These are phyloP conservation scores for Drosophila bunnanda DNA, from an alignment of 2,888 invertebrate species.

Conservation along the genomic window DNA sequence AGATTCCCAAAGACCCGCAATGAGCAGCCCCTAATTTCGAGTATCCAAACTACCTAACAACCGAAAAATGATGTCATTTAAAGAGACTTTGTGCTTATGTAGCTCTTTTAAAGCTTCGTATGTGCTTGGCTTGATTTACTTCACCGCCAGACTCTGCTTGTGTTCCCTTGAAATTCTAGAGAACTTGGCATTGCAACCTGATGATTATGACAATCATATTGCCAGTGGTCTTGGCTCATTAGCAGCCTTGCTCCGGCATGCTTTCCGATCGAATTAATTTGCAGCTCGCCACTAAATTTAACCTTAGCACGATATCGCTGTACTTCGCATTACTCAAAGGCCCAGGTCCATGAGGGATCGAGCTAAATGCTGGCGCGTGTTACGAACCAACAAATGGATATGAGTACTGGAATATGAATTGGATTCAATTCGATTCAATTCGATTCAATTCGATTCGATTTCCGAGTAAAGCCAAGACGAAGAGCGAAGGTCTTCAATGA, in stretches of 20 bases:
- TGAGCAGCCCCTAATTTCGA: background rate
- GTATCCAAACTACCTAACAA: conserved; percentile 9
- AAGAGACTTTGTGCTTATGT: conserved; percentile 23
- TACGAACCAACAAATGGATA: conserved; percentile 27
- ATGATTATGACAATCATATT: conserved; percentile 47
- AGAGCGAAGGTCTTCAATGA: conserved; percentile 58
- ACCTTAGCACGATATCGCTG: conserved; percentile 23
- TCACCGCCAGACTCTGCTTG: conserved; percentile 19
- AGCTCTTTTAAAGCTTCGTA: conserved; percentile 31
- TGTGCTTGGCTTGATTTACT: conserved; percentile 12
- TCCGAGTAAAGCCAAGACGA: conserved; percentile 31
- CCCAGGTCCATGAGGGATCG: conserved; percentile 5
- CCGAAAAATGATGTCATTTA: conserved; percentile 58
- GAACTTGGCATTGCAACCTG: conserved; percentile 59
- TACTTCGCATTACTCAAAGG: conserved; percentile 18
- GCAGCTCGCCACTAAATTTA: conserved; percentile 26
- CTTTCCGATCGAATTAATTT: conserved; percentile 33
- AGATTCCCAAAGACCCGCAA: background rate
- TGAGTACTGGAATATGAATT: conserved; percentile 23
- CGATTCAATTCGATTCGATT: conserved; percentile 39
- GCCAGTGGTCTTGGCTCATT: conserved; percentile 42
- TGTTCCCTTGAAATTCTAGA: conserved; percentile 31
- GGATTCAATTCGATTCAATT: conserved; percentile 39
- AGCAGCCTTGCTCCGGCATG: conserved; percentile 26
- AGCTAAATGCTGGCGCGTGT: conserved; percentile 30